Evolutionary conservation across 2,888 invertebrate genomes (phyloP).

Genomic region (Capitulum mitella): DNA sequence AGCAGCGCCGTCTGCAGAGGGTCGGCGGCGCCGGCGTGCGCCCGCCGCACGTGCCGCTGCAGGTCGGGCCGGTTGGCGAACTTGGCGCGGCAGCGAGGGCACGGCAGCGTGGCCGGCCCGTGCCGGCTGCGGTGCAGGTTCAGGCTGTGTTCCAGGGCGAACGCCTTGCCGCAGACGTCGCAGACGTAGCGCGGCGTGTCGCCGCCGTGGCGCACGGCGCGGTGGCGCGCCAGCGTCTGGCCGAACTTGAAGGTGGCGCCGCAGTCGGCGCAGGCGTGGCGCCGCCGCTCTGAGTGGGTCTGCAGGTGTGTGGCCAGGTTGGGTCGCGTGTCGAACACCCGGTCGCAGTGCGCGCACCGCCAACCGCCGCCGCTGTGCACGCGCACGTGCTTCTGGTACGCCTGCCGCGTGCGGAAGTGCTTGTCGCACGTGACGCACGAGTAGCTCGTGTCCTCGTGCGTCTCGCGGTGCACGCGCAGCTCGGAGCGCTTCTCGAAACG

Average conservation of each 20-base stretch:
- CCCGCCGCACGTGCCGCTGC: background rate
- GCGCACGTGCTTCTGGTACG: background rate
- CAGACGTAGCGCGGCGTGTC: background rate
- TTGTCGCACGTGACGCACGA: conserved; percentile 13
- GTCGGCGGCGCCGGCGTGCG: background rate
- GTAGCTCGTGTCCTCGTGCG: conserved; percentile 13
- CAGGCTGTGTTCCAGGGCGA: background rate
- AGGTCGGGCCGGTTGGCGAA: background rate
- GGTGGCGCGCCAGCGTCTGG: conserved; percentile 12
- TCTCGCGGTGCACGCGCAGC: background rate
- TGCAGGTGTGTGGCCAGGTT: background rate
- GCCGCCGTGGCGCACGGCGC: background rate
- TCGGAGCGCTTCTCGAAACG: conserved; percentile 18
- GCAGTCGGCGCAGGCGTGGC: background rate
- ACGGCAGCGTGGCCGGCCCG: background rate
- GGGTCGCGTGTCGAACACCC: background rate
- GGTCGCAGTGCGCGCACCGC: background rate
- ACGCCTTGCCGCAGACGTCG: conserved; percentile 12
- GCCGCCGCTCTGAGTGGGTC: background rate
- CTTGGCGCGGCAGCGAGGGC: background rate
- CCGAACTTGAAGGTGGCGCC: conserved; percentile 12
- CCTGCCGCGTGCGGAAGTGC: background rate
- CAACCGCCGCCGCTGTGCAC: conserved; percentile 1
- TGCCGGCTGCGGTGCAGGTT: conserved; percentile 10
- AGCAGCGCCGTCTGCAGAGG: background rate